Base-by-base conservation (phyloP, 2,888 invertebrate species). In the Magallana nippona region DNA sequence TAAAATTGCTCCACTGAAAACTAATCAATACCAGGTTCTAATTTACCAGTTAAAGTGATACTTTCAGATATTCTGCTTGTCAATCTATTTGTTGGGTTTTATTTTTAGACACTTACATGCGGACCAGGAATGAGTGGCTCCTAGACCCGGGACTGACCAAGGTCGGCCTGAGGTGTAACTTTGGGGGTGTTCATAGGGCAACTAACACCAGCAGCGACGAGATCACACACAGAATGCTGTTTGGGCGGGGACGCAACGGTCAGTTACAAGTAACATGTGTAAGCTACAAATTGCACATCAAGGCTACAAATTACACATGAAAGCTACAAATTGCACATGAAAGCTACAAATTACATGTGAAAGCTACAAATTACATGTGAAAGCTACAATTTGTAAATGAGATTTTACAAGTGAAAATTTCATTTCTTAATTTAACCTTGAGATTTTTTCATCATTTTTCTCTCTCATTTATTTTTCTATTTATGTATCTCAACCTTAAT, bases 101-200 rank as follows among this genome's bases (percentile, higher is more conserved):
- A 60, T 79, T 84, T 87, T 10, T 84, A 92, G 92, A 85, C 85
- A 92, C 92, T n/a, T 91, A 91, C 84, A 90, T 85, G 85, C 85
- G 88, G n/a, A 89, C 91, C 32, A 83, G 86, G 10, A 90, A 88
- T 15, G 93, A 93, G 83, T 92, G 92, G 92, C 84, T 90, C n/a
- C 82, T 92, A 27, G 91, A 92, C 55, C 92, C 92, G 1, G 91
- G 88, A 3, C 87, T 89, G 13, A 90, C 90, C 57, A 90, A 87
- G 62, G 84, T 88, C 60, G 92, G 92, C 0, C 87, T 91, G 85
- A 87, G 90, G 79, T 91, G 91, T 84, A 85, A 84, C 11, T 93
- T 92, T 88, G 85, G 89, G 44, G 93, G 93, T 1, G 86, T 88
- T n/a, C 93, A 93, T 85, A 89, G 87, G 84, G 92, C 93, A 1